Evolutionary conservation across 2,797 vertebrate species (phyloP).

Genomic region (Bradypodion pumilum): DNA sequence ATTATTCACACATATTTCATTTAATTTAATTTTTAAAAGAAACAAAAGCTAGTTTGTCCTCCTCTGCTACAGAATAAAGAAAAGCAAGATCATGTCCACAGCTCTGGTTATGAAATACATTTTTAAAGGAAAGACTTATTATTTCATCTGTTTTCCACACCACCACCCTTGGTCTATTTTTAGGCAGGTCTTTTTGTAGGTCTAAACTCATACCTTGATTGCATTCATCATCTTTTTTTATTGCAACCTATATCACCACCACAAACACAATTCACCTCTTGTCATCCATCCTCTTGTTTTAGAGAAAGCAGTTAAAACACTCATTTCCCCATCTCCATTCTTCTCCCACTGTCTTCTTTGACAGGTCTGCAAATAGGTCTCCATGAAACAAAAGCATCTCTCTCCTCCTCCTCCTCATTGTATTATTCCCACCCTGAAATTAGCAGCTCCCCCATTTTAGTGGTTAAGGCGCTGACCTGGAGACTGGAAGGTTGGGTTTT

Average conservation of each 20-base stretch:
- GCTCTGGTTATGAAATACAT: not conserved
- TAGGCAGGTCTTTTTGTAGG: not conserved
- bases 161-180: not conserved
- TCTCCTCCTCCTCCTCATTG: not conserved
- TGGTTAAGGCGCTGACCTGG: too few relatives aligned
- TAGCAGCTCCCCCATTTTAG: too few relatives aligned
- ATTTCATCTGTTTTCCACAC: conserved; percentile 4
- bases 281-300: not conserved
- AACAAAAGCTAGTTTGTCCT: not conserved
- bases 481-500: too few relatives aligned
- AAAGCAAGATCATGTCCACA: not conserved
- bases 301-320: not conserved
- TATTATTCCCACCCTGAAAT: not conserved
- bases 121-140: not conserved
- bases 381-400: not conserved
- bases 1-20: not conserved
- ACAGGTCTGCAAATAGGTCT: not conserved
- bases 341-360: not conserved
- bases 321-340: not conserved
- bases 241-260: too few relatives aligned
- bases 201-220: not conserved
- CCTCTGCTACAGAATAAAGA: not conserved
- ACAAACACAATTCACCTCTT: not conserved
- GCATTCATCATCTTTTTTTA: not conserved
- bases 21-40: not conserved